These are phyloP conservation scores for Chrysolina americana DNA, from an alignment of 2,888 invertebrate species.

Conservation along the genomic window DNA sequence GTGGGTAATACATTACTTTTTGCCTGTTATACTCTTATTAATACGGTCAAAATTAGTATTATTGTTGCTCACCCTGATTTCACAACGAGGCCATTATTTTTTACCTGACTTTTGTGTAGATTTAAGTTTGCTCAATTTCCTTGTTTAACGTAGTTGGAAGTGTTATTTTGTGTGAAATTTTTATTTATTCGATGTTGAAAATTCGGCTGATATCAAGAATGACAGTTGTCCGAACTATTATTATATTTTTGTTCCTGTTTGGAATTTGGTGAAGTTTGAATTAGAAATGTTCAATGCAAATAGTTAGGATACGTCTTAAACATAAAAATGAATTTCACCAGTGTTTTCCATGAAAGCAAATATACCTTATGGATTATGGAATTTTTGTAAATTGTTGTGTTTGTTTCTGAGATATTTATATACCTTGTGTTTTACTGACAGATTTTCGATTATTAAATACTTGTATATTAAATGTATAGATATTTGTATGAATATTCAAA, in stretches of 20 bases:
- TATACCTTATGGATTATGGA: slow-evolving; percentile 53
- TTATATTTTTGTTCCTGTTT: slow-evolving; percentile 53
- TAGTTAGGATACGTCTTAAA: slow-evolving; percentile 39
- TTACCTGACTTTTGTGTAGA: slow-evolving; percentile 13
- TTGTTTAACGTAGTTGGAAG: background rate
- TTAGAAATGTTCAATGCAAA: slow-evolving; percentile 50
- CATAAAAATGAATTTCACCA: slow-evolving; percentile 53
- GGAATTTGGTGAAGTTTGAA: slow-evolving; percentile 54
- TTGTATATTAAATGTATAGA: slow-evolving; percentile 58
- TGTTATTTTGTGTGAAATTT: background rate
- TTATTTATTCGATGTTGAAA: slow-evolving; percentile 20
- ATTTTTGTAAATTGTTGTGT: slow-evolving; percentile 44
- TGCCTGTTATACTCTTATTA: background rate
- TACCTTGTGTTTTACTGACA: slow-evolving; percentile 42
- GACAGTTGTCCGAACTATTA: slow-evolving; percentile 11
- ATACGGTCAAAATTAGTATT: slow-evolving; percentile 18
- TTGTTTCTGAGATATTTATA: slow-evolving; percentile 42
- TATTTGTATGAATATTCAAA: slow-evolving; percentile 57
- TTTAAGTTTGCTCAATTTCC: slow-evolving; percentile 18
- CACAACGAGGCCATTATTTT: slow-evolving; percentile 25
- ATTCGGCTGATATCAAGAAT: slow-evolving; percentile 9
- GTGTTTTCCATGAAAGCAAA: slow-evolving; percentile 63
- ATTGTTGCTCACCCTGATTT: slow-evolving; percentile 3
- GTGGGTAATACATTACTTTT: background rate
- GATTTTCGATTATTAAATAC: slow-evolving; percentile 55